Evolutionary conservation across 2,888 invertebrate species (phyloP).

Genomic region (Morpho achilles): DNA sequence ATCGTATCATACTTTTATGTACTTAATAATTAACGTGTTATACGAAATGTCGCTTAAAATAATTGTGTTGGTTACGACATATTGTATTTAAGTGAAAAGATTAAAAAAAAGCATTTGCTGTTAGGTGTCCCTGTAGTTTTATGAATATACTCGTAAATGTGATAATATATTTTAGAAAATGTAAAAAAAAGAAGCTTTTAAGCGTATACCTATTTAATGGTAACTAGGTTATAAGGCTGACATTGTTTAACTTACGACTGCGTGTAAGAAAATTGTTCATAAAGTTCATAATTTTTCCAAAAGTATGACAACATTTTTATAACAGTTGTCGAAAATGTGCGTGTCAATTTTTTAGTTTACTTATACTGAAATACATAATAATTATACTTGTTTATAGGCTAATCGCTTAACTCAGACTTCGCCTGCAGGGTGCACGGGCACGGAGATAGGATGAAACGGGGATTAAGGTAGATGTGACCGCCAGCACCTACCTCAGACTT

Average conservation of each 20-base stretch:
- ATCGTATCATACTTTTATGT: slow-evolving; percentile 17
- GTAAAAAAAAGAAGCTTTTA: slow-evolving; percentile 55
- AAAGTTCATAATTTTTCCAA: not conserved
- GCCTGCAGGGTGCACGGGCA: too few relatives aligned
- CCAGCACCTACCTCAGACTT: too few relatives aligned
- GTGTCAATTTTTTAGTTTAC: too few relatives aligned
- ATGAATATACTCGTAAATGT: slow-evolving; percentile 70
- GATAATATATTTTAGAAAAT: slow-evolving; percentile 65
- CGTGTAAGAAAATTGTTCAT: slow-evolving; percentile 17
- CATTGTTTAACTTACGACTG: slow-evolving; percentile 28
- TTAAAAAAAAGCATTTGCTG: slow-evolving; percentile 50
- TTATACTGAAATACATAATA: too few relatives aligned
- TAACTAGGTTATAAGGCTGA: slow-evolving; percentile 50
- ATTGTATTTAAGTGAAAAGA: slow-evolving; percentile 18
- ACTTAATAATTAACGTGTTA: slow-evolving; percentile 20
- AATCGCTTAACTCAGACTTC: too few relatives aligned
- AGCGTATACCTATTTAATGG: slow-evolving; percentile 54
- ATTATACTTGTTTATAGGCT: too few relatives aligned
- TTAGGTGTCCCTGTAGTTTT: slow-evolving; percentile 52
- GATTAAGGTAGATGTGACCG: too few relatives aligned
- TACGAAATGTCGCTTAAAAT: slow-evolving; percentile 7
- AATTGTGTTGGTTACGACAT: slow-evolving; percentile 9
- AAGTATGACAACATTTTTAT: not conserved
- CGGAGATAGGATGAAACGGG: too few relatives aligned
- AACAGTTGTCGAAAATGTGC: not conserved